Base-by-base conservation (phyloP, 2,113 vertebrate genomes). In the Epinephelus fuscoguttatus region DNA sequence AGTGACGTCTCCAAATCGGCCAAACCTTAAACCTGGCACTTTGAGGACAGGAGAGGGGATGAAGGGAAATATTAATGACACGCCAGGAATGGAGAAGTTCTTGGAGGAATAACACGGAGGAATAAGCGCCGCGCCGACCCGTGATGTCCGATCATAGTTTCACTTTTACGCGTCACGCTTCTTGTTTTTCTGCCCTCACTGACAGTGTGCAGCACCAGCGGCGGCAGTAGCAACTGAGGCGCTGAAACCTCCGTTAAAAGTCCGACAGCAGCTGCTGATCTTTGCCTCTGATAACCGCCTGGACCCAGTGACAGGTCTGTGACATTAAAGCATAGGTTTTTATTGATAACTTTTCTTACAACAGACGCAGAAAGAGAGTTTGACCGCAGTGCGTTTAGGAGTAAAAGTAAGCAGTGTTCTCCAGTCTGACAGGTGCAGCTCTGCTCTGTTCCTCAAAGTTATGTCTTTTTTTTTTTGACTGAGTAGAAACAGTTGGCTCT, bases 1-100 rank as follows among this genome's bases (percentile, higher is more conserved):
- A 33, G 61, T 91, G 92, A 93, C 91, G 89, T 92, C 66, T 15
- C 56, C 75, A 45, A 25, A 33, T 3, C n/a, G 60, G 67, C 33
- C 81, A 68, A 88, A 90, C 69, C 82, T 86, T 76, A 72, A 89
- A 79, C 59, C 59, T 71, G 37, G 4, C 52, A 25, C 72, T 63
- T 23, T 13, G 57, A 33, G 60, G 21, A 6, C 15, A 12, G 69
- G 14, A 60, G 18, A 68, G 49, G 23, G 63, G 55, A 12, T 53
- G 75, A 69, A 60, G 62, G 61, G 69, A 69, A 68, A 37, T 40
- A 18, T 49, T 40, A 30, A 21, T 17, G 50, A 50, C 73, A 50
- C 42, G 33, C 15, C 27, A 12, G 84, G 67, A 83, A 13, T 9
- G 55, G 62, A 61, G 64, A 55, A 49, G 78, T 55, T 78, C 15